These are phyloP conservation scores for Pygocentrus nattereri DNA, from an alignment of 2,797 vertebrate species.

Conservation along the genomic window DNA sequence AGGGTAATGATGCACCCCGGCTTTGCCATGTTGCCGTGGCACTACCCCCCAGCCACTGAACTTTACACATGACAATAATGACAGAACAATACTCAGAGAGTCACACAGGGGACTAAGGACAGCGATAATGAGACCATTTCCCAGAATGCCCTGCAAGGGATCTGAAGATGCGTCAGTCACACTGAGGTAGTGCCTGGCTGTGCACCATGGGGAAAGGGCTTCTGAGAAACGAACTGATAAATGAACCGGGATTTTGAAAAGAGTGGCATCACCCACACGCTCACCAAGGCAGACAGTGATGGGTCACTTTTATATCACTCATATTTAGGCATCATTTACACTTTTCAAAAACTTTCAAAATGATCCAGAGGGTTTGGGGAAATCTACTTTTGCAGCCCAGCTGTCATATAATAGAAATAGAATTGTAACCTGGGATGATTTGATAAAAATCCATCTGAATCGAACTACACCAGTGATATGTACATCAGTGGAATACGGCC, in stretches of 20 bases:
- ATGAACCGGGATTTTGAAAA: constrained; percentile 9
- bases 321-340: not conserved
- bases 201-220: constrained; percentile 1
- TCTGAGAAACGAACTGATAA: constrained; percentile 34
- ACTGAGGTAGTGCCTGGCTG: not conserved
- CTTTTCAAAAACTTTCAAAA: not conserved
- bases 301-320: not conserved
- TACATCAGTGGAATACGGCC: too few relatives aligned
- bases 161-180: constrained; percentile 45
- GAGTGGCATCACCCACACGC: constrained; percentile 12
- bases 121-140: constrained; percentile 67
- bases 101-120: constrained; percentile 61
- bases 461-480: too few relatives aligned
- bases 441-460: too few relatives aligned
- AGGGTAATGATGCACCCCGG: constrained; percentile 23
- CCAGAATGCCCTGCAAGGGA: constrained; percentile 53
- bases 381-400: too few relatives aligned
- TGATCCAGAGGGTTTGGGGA: not conserved
- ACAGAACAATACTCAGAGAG: constrained; percentile 61
- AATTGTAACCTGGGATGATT: too few relatives aligned
- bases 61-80: constrained; percentile 61
- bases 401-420: not conserved
- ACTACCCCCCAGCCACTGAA: constrained; percentile 47
- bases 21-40: constrained; percentile 47
- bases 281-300: constrained; percentile 3